A percentile compares a stretch with the other conserved stretches of the same genome.
These are phyloP conservation scores for Helobdella robusta DNA, from an alignment of 2,888 invertebrate species.

Conservation along the genomic window DNA sequence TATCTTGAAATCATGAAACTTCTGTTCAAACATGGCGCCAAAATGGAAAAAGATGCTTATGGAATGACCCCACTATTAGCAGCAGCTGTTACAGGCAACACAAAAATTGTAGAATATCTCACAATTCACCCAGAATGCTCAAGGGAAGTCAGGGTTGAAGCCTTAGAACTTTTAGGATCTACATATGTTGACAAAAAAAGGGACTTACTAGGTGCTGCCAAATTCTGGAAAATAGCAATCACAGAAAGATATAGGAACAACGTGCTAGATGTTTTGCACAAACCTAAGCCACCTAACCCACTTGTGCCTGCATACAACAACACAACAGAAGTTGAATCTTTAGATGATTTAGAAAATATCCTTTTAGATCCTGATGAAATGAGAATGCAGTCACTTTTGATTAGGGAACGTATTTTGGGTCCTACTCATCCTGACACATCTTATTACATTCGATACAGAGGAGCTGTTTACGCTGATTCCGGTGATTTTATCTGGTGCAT, in stretches of 20 bases:
- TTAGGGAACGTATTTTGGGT: conserved; percentile 76
- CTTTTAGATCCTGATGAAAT: conserved; percentile 88
- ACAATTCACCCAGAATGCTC: conserved; percentile 59
- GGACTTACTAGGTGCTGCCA: conserved; percentile 75
- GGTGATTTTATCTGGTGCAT: conserved; percentile 82
- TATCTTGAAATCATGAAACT: conserved; percentile 82
- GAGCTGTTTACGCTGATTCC: conserved; percentile 80
- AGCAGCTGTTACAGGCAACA: conserved; percentile 71
- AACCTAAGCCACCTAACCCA: conserved; percentile 59
- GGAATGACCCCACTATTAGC: conserved; percentile 91
- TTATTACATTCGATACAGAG: conserved; percentile 86
- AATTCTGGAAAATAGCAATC: conserved; percentile 83
- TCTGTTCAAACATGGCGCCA: conserved; percentile 74
- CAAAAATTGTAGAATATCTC: conserved; percentile 82
- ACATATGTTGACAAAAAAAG: conserved; percentile 92
- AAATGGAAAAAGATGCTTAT: conserved; percentile 86
- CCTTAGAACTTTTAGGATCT: conserved; percentile 79
- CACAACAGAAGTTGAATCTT: conserved; percentile 69
- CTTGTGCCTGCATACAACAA: conserved; percentile 79
- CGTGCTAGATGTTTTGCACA: conserved; percentile 55
- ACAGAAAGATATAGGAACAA: conserved; percentile 52
- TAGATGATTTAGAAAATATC: conserved; percentile 71
- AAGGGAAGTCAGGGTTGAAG: conserved; percentile 64
- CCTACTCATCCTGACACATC: conserved; percentile 93
- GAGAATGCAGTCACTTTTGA: conserved; percentile 78